A percentile compares a stretch with the other conserved stretches of the same genome.
Conservation (phyloP, 2,113 vertebrate species). For the Carassius auratus region DNA sequence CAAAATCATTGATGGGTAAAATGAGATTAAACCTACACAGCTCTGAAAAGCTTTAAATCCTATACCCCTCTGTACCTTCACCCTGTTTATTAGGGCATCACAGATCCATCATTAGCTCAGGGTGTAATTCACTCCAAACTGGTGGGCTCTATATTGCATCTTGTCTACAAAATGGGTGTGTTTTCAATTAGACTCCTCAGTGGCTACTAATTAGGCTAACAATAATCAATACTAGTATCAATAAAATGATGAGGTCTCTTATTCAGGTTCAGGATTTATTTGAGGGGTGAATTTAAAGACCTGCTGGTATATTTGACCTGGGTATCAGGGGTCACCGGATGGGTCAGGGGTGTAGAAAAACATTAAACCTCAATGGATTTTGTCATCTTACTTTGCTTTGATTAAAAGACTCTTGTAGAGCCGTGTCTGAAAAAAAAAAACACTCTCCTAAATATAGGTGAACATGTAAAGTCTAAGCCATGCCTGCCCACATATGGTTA, state of each 20-base stretch:
- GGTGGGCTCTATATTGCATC: slow-evolving; percentile 47
- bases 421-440: not conserved
- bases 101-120: slow-evolving; percentile 51
- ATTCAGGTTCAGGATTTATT: slow-evolving; percentile 75
- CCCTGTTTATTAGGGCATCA: slow-evolving; percentile 51
- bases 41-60: slow-evolving; percentile 15
- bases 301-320: slow-evolving; percentile 77
- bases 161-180: slow-evolving; percentile 67
- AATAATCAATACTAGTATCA: slow-evolving; percentile 82
- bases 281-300: slow-evolving; percentile 78
- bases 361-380: slow-evolving; percentile 75
- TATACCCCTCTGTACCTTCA: not conserved
- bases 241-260: slow-evolving; percentile 73
- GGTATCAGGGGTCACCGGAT: slow-evolving; percentile 79
- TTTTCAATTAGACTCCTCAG: slow-evolving; percentile 80
- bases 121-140: slow-evolving; percentile 41
- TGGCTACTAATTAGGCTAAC: slow-evolving; percentile 77
- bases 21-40: slow-evolving; percentile 34
- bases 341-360: slow-evolving; percentile 72
- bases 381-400: slow-evolving; percentile 26
- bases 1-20: slow-evolving; percentile 50
- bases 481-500: not conserved
- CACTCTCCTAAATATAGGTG: not conserved
- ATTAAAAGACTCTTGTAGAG: slow-evolving; percentile 11
- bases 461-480: not conserved